These are phyloP conservation scores for Drosophila elegans DNA, from an alignment of 1,140 invertebrate species.

Conservation along the genomic window DNA sequence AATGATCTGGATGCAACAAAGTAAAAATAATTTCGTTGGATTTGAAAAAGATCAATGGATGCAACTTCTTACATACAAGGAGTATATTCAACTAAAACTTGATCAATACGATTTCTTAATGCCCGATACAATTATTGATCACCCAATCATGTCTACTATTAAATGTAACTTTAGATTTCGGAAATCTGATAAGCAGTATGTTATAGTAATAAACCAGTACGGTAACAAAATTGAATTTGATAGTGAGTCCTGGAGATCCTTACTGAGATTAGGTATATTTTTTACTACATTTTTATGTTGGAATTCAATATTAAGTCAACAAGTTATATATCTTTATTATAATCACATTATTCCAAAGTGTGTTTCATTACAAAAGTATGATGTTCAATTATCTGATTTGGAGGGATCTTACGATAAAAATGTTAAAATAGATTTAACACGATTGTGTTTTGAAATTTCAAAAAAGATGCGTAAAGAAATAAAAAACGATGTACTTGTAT, in stretches of 20 bases:
- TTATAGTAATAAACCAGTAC: not conserved
- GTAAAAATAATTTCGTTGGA: not conserved
- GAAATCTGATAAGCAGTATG: not conserved
- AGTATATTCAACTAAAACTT: constrained; percentile 1
- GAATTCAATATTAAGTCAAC: not conserved
- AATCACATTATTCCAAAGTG: constrained; percentile 11
- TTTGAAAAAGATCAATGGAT: not conserved
- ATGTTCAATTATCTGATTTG: not conserved
- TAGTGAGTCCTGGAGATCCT: constrained; percentile 3
- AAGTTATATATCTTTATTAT: not conserved
- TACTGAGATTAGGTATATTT: constrained; percentile 10
- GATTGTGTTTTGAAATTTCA: no score
- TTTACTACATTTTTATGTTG: constrained; percentile 14
- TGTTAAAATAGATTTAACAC: constrained; percentile 5
- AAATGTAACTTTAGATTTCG: constrained; percentile 1
- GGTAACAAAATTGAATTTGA: constrained; percentile 2
- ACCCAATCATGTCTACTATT: not conserved
- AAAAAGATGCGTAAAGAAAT: no score
- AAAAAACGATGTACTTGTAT: no score
- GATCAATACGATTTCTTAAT: not conserved
- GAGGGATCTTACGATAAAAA: not conserved
- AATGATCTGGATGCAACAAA: not conserved
- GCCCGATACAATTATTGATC: not conserved
- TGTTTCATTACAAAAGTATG: not conserved
- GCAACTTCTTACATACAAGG: constrained; percentile 1